Evolutionary conservation across 2,797 vertebrate genomes (phyloP).

Genomic region (Fringilla coelebs): DNA sequence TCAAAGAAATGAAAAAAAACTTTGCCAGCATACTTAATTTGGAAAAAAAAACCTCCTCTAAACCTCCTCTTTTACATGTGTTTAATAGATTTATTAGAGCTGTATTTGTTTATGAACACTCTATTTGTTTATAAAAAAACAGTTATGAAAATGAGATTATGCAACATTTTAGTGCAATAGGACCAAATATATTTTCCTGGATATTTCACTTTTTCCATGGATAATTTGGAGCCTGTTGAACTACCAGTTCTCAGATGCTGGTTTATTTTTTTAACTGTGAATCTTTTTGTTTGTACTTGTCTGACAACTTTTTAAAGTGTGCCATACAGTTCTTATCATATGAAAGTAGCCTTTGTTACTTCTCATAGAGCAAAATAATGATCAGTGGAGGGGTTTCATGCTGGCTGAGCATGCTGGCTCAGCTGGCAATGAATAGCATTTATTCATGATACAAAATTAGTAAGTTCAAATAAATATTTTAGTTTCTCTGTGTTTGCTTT

Average conservation of each 20-base stretch:
- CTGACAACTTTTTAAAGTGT: neutral
- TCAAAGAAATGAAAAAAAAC: neutral
- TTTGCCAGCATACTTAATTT: neutral
- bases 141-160: neutral
- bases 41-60: neutral
- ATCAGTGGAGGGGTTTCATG: neutral
- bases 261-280: neutral
- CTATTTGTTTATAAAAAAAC: neutral
- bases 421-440: neutral
- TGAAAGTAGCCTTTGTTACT: neutral
- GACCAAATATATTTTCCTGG: neutral
- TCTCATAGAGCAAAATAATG: neutral
- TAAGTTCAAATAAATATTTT: constrained; percentile 24
- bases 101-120: neutral
- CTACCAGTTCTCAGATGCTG: neutral
- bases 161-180: neutral
- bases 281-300: neutral
- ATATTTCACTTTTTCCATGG: neutral
- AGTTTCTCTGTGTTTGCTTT: neutral
- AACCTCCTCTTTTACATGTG: rapidly evolving
- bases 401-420: neutral
- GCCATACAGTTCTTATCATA: neutral
- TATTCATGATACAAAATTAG: neutral
- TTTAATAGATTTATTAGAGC: neutral
- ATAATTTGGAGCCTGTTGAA: neutral